Evolutionary conservation across 23 tunicate genomes (phyloP), one percentile per base, ranked within the genome.

Genomic region (Botrylloides violaceus): DNA sequence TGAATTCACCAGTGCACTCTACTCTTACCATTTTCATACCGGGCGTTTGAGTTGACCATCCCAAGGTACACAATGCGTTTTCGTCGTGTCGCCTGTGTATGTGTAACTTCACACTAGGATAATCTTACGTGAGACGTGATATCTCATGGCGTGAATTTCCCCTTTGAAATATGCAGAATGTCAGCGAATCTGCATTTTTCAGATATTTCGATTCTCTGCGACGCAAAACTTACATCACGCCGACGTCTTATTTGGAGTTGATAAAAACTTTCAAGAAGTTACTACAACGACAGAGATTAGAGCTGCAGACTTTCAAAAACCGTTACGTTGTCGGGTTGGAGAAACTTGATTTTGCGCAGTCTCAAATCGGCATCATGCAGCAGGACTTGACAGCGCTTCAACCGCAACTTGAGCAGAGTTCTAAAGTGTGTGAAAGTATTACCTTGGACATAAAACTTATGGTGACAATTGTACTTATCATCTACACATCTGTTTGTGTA

Each of bases 221-320:
- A 1, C 78, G 95, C 3, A 71, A 81, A 34, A 87, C 95, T 23
- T 87, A 79, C 78, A 87, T 87, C 48, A 87, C 95, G n/a, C 95
- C 95, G 26, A 87, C 95, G 18, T 87, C 95, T 4, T 87, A 87
- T 61, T 76, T 87, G 33, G 95, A 87, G 61, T 77, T 87, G 38
- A 87, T 87, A 43, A 87, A 87, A 71, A 87, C 95, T 2, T 87
- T 87, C 79, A 87, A 87, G 79, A 70, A 77, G 3, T 73, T 87
- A 18, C 79, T 87, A 21, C 82, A 87, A 58, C 59, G 58, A 66
- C 80, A 87, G 33, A 53, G 95, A 19, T 75, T 87, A n/a, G 95
- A 87, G 29, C 59, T 87, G 12, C 81, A 80, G 56, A 64, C 95
- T 36, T 80, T 87, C 55, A 87, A 87, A 63, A 87, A 87, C 50